These are phyloP conservation scores for Leptobrachium ailaonicum DNA, from an alignment of 2,113 vertebrate genomes.

Conservation along the genomic window DNA sequence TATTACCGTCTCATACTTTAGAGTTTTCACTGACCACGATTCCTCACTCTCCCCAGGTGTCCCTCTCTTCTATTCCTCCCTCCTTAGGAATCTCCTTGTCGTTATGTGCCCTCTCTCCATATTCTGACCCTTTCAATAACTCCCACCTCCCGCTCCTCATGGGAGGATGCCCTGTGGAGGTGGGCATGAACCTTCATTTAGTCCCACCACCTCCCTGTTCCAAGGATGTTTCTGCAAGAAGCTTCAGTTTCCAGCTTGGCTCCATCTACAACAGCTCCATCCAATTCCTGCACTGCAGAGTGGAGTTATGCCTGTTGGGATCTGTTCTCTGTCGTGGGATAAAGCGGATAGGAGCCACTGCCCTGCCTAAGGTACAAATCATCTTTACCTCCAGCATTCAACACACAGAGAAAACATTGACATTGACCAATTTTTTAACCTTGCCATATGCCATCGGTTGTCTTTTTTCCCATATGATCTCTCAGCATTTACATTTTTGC, in stretches of 20 bases:
- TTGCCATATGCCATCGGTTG: no score
- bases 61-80: slow-evolving; percentile 4
- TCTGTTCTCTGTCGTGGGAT: neutral
- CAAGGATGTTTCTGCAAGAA: neutral
- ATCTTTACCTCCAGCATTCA: neutral
- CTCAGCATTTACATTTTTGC: no score
- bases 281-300: slow-evolving; percentile 77
- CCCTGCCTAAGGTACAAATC: neutral
- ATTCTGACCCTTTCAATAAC: slow-evolving; percentile 32
- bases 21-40: neutral
- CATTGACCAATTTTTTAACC: no score
- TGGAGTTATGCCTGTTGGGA: slow-evolving; percentile 59
- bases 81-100: slow-evolving; percentile 47
- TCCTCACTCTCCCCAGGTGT: slow-evolving; percentile 15
- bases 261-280: slow-evolving; percentile 69
- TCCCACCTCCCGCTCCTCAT: slow-evolving; percentile 37
- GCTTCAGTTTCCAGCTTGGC: slow-evolving; percentile 69
- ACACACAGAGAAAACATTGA: no score
- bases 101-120: slow-evolving; percentile 48
- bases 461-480: no score
- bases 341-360: neutral
- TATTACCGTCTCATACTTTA: neutral
- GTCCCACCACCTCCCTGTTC: neutral
- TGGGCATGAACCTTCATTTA: slow-evolving; percentile 13
- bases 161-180: slow-evolving; percentile 32